Evolutionary conservation across 2,113 vertebrate species (phyloP).

Genomic region (Protobothrops mucrosquamatus): DNA sequence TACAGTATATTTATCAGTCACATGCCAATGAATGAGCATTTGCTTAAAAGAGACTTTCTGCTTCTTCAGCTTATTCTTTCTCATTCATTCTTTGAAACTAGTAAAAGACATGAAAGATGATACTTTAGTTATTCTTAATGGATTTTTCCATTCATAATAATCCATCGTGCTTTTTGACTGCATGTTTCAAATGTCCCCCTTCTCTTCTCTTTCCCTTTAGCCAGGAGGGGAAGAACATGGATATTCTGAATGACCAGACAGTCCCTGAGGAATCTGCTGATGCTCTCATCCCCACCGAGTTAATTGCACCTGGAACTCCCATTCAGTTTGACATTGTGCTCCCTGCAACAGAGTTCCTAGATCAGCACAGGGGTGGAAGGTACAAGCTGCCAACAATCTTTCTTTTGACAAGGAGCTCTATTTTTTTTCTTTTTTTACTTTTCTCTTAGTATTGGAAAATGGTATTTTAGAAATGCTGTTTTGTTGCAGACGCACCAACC

Average conservation of each 20-base stretch:
- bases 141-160: background rate
- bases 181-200: accelerated
- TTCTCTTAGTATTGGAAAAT: background rate
- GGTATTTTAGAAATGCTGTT: background rate
- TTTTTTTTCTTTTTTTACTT: background rate
- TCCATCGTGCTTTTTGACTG: background rate
- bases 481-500: conserved; percentile 84
- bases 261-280: conserved; percentile 57
- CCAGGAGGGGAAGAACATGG: conserved; percentile 58
- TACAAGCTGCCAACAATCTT: conserved; percentile 35
- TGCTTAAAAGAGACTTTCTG: background rate
- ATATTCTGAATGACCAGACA: conserved; percentile 53
- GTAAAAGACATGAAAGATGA: background rate
- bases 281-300: conserved; percentile 71
- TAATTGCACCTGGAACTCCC: conserved; percentile 91
- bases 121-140: background rate
- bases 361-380: conserved; percentile 91
- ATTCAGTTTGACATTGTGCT: conserved; percentile 97
- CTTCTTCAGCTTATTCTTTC: background rate
- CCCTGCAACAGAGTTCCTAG: conserved; percentile 89
- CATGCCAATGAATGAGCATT: background rate
- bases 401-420: background rate
- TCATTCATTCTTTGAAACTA: background rate
- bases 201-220: conserved; percentile 52
- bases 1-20: background rate